Conservation (phyloP, 2,888 invertebrate genomes). For the Osedax frankpressi region DNA sequence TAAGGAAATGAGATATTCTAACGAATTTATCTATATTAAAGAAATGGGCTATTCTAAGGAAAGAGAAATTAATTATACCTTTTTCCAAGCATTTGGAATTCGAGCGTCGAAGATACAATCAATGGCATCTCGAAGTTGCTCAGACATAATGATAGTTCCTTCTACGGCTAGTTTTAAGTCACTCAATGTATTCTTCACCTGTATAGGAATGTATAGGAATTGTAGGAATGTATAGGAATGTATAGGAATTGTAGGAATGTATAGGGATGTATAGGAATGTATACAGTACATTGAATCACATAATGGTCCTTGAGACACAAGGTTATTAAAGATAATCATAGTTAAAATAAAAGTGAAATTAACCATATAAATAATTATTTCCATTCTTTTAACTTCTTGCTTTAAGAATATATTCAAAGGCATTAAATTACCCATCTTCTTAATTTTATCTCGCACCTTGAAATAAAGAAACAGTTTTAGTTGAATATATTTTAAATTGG, state of each 20-base stretch:
- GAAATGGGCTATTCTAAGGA: background rate
- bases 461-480: too few species aligned
- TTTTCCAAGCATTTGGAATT: constrained; percentile 80
- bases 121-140: constrained; percentile 68
- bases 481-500: too few species aligned
- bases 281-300: too few species aligned
- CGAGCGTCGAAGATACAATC: constrained; percentile 94
- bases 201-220: background rate
- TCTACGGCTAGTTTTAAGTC: constrained; percentile 88
- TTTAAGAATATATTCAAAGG: constrained; percentile 89
- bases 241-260: background rate
- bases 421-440: constrained; percentile 76
- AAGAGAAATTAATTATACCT: constrained; percentile 50
- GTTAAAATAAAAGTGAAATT: constrained; percentile 36
- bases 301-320: too few species aligned
- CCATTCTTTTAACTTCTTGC: constrained; percentile 66
- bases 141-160: constrained; percentile 93
- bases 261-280: too few species aligned
- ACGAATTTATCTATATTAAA: background rate
- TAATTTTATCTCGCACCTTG: constrained; percentile 66
- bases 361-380: constrained; percentile 67
- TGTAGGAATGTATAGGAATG: background rate
- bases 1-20: too few species aligned
- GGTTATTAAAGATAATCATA: too few species aligned
- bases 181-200: constrained; percentile 64